Conservation (phyloP, 2,113 vertebrate species). For the Globicephala melas region DNA sequence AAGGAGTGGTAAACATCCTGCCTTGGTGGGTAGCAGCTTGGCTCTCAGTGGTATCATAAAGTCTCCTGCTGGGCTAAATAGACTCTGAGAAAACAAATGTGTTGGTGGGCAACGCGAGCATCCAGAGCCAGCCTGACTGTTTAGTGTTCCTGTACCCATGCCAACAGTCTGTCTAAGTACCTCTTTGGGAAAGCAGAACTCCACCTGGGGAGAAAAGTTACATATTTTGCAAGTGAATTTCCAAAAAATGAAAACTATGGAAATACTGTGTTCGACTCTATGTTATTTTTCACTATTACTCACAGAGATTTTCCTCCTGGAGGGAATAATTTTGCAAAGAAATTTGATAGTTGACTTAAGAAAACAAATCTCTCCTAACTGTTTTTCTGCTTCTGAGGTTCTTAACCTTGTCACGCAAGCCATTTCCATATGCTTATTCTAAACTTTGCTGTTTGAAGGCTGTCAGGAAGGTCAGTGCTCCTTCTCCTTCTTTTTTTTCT, state of each 20-base stretch:
- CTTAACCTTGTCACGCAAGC: not conserved
- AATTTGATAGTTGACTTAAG: not conserved
- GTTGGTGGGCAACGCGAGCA: constrained; percentile 28
- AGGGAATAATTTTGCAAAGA: constrained; percentile 15
- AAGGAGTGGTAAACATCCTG: not conserved
- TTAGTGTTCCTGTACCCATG: not conserved
- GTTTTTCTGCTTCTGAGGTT: not conserved
- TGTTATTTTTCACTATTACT: not conserved
- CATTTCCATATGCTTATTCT: not conserved
- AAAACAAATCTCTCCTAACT: constrained; percentile 11
- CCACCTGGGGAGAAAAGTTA: not conserved
- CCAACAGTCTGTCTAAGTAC: not conserved
- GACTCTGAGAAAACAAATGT: constrained; percentile 46
- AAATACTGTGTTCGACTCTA: not conserved
- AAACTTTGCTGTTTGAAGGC: not conserved
- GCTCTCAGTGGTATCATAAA: constrained; percentile 10
- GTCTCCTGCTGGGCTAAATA: not conserved
- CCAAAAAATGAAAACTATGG: constrained; percentile 3
- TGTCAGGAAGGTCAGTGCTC: not conserved
- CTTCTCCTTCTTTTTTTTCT: not conserved
- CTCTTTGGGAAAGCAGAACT: constrained; percentile 53
- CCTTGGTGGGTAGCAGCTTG: constrained; percentile 1
- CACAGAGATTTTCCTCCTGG: not conserved
- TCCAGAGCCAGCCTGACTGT: constrained; percentile 18
- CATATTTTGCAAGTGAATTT: constrained; percentile 37